Evolutionary conservation across 1,140 invertebrate genomes (phyloP).

Genomic region (Atopsyche davidsoni): DNA sequence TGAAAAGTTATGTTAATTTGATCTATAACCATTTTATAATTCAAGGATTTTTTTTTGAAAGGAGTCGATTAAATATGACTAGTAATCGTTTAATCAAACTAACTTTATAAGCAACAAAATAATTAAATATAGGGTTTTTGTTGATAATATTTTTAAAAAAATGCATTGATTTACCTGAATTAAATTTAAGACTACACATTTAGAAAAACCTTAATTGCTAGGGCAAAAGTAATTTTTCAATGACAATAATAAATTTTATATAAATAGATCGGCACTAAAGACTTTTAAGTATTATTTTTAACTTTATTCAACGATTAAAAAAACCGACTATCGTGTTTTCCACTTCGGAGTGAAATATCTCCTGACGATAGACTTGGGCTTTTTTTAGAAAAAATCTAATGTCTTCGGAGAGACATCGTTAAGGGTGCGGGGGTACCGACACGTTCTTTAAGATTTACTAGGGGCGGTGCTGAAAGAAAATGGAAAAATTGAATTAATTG

Average conservation of each 20-base stretch:
- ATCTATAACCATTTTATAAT: too few species aligned
- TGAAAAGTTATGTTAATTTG: too few species aligned
- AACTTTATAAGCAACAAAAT: background rate
- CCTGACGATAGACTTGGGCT: background rate
- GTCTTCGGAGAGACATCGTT: conserved; percentile 17
- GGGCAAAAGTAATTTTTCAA: too few species aligned
- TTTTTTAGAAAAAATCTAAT: conserved; percentile 11
- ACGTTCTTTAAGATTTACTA: conserved; percentile 21
- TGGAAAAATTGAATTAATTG: conserved; percentile 15
- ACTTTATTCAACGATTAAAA: too few species aligned
- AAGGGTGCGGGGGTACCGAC: conserved; percentile 12
- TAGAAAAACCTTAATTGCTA: too few species aligned
- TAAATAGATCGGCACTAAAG: too few species aligned
- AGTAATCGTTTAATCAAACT: too few species aligned
- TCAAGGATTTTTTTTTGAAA: too few species aligned
- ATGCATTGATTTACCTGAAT: background rate
- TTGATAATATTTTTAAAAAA: background rate
- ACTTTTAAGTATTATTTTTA: too few species aligned
- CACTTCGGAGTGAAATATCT: conserved; percentile 1
- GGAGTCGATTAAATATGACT: too few species aligned
- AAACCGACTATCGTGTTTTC: too few species aligned
- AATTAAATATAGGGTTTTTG: background rate
- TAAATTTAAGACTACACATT: background rate
- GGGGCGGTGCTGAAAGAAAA: conserved; percentile 1
- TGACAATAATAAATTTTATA: too few species aligned